Base-by-base conservation (phyloP, 2,797 vertebrate genomes). In the Rhinichthys osculus region DNA sequence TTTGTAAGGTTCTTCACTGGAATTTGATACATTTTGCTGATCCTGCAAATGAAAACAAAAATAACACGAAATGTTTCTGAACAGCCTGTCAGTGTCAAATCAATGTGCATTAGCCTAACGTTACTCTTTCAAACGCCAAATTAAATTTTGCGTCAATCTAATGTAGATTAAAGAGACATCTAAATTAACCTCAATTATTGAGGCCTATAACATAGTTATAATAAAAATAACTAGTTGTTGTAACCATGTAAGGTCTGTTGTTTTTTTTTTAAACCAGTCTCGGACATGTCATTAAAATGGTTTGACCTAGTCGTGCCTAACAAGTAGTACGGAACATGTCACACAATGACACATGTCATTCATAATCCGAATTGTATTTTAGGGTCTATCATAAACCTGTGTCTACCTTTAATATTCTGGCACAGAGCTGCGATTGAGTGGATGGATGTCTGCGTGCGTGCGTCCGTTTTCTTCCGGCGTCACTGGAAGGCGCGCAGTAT, bases 1-100 rank as follows among this genome's bases (percentile, higher is more conserved):
- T 90, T 96, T 83, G 96, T 96, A 92, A 97, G 93, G 91, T 97
- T 97, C 91, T 95, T 95, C 90, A 97, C 96, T 85, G 97, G 96
- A 90, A 96, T 93, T 92, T 97, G 97, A 95, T 96, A 97, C 97
- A 97, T 97, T 90, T 93, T 96, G 93, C 91, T 87, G 90, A 88
- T 90, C 91, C 91, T 93, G 90, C 84, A 93, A 86, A 42, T 16
- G 0, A 66, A 57, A 69, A 23, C 4, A 38, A 35, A 30, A 76
- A 84, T 0, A 27, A 30, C 1, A 47, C 23, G 1, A 52, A 71
- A 7, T 30, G 3, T 14, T 33, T 27, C 59, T 35, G 19, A 42
- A 44, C 21, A 27, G 4, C 17, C 4, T 40, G 52, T 40, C 3
- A 70, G 35, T 40, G 52, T 54, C 3, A 70, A 47, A 83, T 52